phyloP scores from a whole-genome alignment of 2,113 vertebrate species.

The Ascaphus truei region DNA sequence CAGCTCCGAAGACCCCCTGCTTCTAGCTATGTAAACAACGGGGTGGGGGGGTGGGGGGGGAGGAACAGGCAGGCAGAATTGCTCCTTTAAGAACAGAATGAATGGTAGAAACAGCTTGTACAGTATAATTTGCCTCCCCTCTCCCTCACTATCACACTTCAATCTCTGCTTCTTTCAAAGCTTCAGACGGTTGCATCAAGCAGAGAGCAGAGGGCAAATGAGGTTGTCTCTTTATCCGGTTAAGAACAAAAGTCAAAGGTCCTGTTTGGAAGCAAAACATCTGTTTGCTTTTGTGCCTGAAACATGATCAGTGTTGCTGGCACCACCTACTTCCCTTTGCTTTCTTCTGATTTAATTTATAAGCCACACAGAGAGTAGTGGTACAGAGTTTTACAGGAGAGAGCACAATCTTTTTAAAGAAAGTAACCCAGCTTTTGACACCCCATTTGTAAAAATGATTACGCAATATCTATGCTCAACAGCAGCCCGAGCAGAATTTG shows the following conservation, averaged over 20 bases:
- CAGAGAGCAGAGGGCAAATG: not conserved
- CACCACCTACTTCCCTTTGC: not conserved
- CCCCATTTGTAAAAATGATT: too few relatives aligned
- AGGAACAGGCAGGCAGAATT: too few relatives aligned
- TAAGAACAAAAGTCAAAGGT: slow-evolving; percentile 26
- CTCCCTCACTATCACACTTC: not conserved
- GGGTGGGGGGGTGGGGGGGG: too few relatives aligned
- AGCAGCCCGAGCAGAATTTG: too few relatives aligned
- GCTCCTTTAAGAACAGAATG: not conserved
- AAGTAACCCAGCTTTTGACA: too few relatives aligned
- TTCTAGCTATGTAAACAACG: too few relatives aligned
- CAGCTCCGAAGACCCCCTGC: too few relatives aligned
- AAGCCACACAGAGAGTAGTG: not conserved
- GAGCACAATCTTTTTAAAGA: too few relatives aligned
- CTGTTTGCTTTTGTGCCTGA: slow-evolving; percentile 5
- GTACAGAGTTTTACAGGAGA: too few relatives aligned
- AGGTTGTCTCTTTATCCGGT: not conserved
- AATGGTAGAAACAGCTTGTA: not conserved
- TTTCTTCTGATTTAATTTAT: not conserved
- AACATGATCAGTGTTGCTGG: not conserved
- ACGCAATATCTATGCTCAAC: too few relatives aligned
- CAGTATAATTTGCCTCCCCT: too few relatives aligned
- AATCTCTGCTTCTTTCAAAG: slow-evolving; percentile 5
- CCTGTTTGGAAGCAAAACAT: slow-evolving; percentile 19
- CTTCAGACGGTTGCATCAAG: not conserved